Evolutionary conservation across 2,797 vertebrate genomes (phyloP).

Genomic region (Mergus octosetaceus): DNA sequence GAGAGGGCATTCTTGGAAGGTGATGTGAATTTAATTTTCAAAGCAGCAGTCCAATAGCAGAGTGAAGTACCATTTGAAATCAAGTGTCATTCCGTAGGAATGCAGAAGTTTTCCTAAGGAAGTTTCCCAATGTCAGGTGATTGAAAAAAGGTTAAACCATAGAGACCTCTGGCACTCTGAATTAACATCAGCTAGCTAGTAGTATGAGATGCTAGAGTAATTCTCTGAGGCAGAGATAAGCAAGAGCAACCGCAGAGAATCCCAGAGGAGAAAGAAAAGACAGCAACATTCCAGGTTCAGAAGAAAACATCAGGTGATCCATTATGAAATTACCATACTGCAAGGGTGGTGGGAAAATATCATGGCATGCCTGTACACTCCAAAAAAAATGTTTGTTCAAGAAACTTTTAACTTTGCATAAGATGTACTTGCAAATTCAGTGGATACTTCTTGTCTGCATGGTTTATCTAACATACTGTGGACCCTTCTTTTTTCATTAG

Average conservation of each 20-base stretch:
- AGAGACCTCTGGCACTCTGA: not conserved
- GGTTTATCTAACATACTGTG: not conserved
- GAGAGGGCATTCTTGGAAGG: not conserved
- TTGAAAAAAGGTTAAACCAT: not conserved
- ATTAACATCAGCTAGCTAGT: not conserved
- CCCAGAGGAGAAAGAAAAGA: not conserved
- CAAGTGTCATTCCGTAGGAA: not conserved
- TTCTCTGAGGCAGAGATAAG: not conserved
- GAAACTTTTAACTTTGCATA: not conserved
- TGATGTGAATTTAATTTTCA: not conserved
- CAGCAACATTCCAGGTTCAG: not conserved
- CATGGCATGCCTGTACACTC: not conserved
- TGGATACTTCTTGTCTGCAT: accelerated
- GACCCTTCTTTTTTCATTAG: not conserved
- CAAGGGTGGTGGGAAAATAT: not conserved
- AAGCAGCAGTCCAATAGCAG: not conserved
- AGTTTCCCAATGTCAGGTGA: not conserved
- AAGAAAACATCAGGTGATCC: not conserved
- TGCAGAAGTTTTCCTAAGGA: not conserved
- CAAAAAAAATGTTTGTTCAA: not conserved
- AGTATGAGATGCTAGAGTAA: not conserved
- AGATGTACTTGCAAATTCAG: not conserved
- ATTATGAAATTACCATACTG: not conserved
- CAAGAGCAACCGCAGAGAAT: not conserved
- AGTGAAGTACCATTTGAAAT: not conserved